phyloP scores from a whole-genome alignment of 2,888 invertebrate genomes.

The Euzophera pinguis region DNA sequence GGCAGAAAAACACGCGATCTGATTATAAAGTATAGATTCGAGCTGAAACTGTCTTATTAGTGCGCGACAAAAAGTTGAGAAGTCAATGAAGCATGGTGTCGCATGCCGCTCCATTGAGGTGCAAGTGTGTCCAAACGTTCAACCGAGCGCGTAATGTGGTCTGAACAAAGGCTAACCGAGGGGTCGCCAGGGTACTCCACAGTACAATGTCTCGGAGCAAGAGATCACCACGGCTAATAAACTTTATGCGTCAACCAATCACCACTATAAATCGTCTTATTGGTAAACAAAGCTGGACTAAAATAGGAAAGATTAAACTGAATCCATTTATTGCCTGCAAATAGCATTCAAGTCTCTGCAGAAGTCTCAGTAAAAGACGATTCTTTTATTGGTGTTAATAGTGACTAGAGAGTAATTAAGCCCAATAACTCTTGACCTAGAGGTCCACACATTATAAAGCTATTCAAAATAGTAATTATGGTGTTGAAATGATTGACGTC shows the following conservation, averaged over 20 bases:
- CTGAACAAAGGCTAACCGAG: constrained; percentile 40
- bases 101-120: constrained; percentile 44
- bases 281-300: constrained; percentile 5
- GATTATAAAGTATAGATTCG: constrained; percentile 9
- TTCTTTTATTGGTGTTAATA: neutral
- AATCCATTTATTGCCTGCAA: neutral
- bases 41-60: constrained; percentile 8
- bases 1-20: constrained; percentile 7
- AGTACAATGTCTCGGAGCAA: constrained; percentile 6
- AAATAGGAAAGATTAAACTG: constrained; percentile 1
- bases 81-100: constrained; percentile 48
- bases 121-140: constrained; percentile 53
- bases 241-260: constrained; percentile 5
- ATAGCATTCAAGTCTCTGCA: neutral
- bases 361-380: neutral
- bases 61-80: constrained; percentile 11
- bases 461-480: constrained; percentile 7
- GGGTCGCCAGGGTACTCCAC: constrained; percentile 34
- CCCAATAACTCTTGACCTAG: neutral
- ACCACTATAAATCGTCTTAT: neutral
- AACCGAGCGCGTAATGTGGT: constrained; percentile 53
- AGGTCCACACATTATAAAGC: neutral
- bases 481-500: constrained; percentile 7
- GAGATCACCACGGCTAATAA: constrained; percentile 2
- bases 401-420: neutral